A percentile compares a stretch with the other conserved stretches of the same genome.
phyloP scores from a whole-genome alignment of 2,113 vertebrate species.

The Australoheros scitulus region DNA sequence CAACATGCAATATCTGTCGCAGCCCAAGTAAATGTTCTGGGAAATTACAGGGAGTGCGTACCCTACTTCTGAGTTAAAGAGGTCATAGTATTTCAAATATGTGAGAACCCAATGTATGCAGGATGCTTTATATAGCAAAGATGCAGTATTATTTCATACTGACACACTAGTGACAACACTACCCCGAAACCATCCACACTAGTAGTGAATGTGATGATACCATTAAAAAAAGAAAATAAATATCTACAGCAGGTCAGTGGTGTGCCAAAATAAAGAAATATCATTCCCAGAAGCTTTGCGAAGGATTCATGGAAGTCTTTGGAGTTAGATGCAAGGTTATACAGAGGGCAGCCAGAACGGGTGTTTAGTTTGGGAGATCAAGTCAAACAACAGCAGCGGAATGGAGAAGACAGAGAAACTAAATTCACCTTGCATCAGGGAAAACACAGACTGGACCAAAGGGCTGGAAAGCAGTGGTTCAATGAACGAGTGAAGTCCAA shows the following conservation, averaged over 20 bases:
- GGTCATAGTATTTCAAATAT: not conserved
- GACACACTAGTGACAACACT: not conserved
- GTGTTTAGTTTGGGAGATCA: slow-evolving; percentile 63
- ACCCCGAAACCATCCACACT: slow-evolving; percentile 44
- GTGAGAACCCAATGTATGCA: not conserved
- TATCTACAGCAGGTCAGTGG: slow-evolving; percentile 65
- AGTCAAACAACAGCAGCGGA: slow-evolving; percentile 64
- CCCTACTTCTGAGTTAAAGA: not conserved
- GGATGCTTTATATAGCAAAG: not conserved
- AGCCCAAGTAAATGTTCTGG: slow-evolving; percentile 17
- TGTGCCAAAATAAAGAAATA: slow-evolving; percentile 72
- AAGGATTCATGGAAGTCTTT: slow-evolving; percentile 71
- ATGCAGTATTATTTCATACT: not conserved
- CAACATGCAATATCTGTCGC: not conserved
- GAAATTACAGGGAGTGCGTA: not conserved
- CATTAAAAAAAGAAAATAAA: slow-evolving; percentile 56
- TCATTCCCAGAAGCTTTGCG: slow-evolving; percentile 74
- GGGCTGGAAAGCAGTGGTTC: not conserved
- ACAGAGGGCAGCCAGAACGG: slow-evolving; percentile 67
- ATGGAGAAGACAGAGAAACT: slow-evolving; percentile 49
- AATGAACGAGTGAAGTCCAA: slow-evolving; percentile 8
- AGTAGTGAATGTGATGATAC: slow-evolving; percentile 37
- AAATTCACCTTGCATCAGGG: slow-evolving; percentile 53
- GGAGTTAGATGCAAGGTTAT: slow-evolving; percentile 72
- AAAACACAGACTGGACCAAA: slow-evolving; percentile 21